These are phyloP conservation scores for Centruroides vittatus DNA, from an alignment of 1,140 invertebrate species.

Conservation along the genomic window DNA sequence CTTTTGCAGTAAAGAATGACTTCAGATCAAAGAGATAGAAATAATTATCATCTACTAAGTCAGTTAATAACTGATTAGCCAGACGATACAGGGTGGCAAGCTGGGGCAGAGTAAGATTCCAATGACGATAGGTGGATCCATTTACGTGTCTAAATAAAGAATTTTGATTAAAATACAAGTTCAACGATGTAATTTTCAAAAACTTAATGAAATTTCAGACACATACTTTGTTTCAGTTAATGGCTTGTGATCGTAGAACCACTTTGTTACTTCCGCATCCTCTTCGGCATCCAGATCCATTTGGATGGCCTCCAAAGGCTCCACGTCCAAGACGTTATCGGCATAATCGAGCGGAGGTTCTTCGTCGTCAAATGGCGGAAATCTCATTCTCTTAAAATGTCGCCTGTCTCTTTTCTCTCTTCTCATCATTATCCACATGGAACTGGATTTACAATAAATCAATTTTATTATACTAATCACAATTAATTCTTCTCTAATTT, in stretches of 20 bases:
- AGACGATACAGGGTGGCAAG: slow-evolving; percentile 95
- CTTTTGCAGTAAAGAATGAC: slow-evolving; percentile 99
- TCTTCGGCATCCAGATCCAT: slow-evolving; percentile 93
- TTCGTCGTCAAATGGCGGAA: slow-evolving; percentile 99
- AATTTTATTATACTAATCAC: too few relatives aligned
- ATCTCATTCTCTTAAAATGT: slow-evolving; percentile 98
- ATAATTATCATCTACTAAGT: slow-evolving; percentile 96
- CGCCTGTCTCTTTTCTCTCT: slow-evolving; percentile 95
- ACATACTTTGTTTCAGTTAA: slow-evolving; percentile 59
- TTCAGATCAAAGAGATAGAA: slow-evolving; percentile 99
- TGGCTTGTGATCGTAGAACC: slow-evolving; percentile 99
- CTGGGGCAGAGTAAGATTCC: slow-evolving; percentile 89
- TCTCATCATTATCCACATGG: slow-evolving; percentile 99
- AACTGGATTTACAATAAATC: slow-evolving; percentile 37
- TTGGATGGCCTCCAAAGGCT: slow-evolving; percentile 97
- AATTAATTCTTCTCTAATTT: too few relatives aligned
- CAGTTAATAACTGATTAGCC: slow-evolving; percentile 95
- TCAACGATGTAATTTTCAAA: slow-evolving; percentile 1
- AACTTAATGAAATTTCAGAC: slow-evolving; percentile 27
- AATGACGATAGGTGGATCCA: slow-evolving; percentile 89
- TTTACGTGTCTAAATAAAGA: slow-evolving; percentile 53
- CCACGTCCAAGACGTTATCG: slow-evolving; percentile 97
- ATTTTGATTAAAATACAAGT: neutral
- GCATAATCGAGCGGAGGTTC: slow-evolving; percentile 99
- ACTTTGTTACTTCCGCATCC: slow-evolving; percentile 46